Evolutionary conservation across 2,797 vertebrate genomes (phyloP).

Genomic region (Anguilla obscura): DNA sequence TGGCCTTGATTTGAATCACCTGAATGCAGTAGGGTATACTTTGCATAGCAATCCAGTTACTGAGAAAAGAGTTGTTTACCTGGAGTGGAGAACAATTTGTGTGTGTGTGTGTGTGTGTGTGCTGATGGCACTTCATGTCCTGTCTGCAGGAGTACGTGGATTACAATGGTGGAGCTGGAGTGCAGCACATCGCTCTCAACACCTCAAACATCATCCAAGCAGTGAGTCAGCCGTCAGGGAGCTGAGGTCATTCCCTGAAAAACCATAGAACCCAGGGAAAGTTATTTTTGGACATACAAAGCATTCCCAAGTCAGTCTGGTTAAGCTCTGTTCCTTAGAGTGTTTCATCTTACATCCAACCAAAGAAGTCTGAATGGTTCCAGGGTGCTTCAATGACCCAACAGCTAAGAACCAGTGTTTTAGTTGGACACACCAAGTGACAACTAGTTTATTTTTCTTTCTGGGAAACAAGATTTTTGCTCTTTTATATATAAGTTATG

Average conservation of each 20-base stretch:
- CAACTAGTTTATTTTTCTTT: not conserved
- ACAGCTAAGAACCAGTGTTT: not conserved
- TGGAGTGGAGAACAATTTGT: not conserved
- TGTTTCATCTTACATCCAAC: not conserved
- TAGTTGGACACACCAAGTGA: not conserved
- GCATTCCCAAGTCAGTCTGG: not conserved
- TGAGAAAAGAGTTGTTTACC: not conserved
- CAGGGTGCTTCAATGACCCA: not conserved
- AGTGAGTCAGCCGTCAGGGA: slow-evolving; percentile 60
- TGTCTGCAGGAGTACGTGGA: slow-evolving; percentile 77
- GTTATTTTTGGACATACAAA: not conserved
- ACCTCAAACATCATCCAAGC: slow-evolving; percentile 77
- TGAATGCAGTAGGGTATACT: not conserved
- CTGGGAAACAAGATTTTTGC: not conserved
- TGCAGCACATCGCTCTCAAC: slow-evolving; percentile 83
- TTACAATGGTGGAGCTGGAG: slow-evolving; percentile 79
- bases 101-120: not conserved
- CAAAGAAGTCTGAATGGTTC: not conserved
- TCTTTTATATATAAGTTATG: not conserved
- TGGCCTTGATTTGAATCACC: not conserved
- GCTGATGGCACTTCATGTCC: not conserved
- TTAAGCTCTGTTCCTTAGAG: not conserved
- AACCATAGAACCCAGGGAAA: not conserved
- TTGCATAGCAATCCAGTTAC: not conserved
- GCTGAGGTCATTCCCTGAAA: not conserved